phyloP scores from a whole-genome alignment of 2,888 invertebrate genomes.

The Cremastinae sp. region DNA sequence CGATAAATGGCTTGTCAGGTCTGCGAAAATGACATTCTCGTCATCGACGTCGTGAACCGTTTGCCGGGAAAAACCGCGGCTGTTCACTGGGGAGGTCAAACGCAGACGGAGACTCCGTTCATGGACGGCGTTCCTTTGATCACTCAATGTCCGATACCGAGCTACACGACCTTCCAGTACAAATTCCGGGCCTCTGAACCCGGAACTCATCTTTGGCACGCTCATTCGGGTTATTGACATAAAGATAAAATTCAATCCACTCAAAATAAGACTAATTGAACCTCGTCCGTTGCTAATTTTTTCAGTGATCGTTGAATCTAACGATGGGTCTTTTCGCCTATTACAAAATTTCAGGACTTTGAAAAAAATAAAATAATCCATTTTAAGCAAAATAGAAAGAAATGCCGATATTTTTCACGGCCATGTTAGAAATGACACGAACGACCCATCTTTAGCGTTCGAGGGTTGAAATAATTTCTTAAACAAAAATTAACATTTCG shows the following conservation, averaged over 20 bases:
- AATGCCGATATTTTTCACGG: no score
- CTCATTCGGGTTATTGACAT: conserved; percentile 81
- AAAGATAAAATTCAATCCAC: no score
- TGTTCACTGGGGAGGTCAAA: conserved; percentile 89
- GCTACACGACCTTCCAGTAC: conserved; percentile 86
- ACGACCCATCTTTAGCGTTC: no score
- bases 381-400: no score
- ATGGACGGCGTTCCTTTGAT: conserved; percentile 90
- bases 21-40: conserved; percentile 87
- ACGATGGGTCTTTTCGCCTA: no score
- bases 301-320: no score
- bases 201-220: conserved; percentile 88
- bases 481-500: no score
- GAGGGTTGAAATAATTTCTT: neutral
- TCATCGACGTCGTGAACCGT: conserved; percentile 87
- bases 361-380: no score
- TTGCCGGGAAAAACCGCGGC: conserved; percentile 86
- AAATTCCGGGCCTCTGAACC: conserved; percentile 85
- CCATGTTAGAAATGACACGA: no score
- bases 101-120: conserved; percentile 84
- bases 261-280: no score
- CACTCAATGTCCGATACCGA: conserved; percentile 88
- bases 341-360: no score
- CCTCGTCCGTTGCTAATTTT: no score
- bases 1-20: conserved; percentile 79